Conservation (phyloP, 2,888 invertebrate species). For the Volucella inflata region DNA sequence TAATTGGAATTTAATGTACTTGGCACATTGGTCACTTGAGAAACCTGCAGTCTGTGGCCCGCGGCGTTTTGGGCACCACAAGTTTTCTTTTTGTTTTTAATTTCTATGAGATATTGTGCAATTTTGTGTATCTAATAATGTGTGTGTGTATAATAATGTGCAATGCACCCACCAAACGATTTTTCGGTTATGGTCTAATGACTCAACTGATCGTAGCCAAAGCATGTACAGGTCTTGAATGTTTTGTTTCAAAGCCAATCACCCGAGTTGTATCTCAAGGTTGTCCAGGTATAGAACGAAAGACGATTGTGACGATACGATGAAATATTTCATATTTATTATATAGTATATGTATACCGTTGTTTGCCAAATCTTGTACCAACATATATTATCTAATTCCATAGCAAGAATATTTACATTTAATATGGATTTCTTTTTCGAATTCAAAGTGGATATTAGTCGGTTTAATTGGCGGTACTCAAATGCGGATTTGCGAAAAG, state of each 20-base stretch:
- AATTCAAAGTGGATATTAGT: conserved; percentile 48
- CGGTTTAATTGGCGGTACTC: conserved; percentile 52
- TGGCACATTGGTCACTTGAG: conserved; percentile 46
- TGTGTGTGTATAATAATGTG: conserved; percentile 11
- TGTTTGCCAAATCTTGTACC: too few relatives aligned
- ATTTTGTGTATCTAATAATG: conserved; percentile 25
- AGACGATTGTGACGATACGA: conserved; percentile 33
- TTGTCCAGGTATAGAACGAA: conserved; percentile 50
- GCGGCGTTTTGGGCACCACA: conserved; percentile 32
- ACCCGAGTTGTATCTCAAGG: conserved; percentile 57
- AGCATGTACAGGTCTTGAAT: conserved; percentile 14
- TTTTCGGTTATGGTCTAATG: conserved; percentile 69
- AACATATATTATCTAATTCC: not conserved
- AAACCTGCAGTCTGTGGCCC: conserved; percentile 41
- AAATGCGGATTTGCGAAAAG: conserved; percentile 3
- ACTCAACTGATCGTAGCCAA: conserved; percentile 59
- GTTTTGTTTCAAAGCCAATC: conserved; percentile 33
- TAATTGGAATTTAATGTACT: conserved; percentile 58
- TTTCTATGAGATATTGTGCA: conserved; percentile 11
- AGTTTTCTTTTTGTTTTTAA: conserved; percentile 2
- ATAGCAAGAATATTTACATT: conserved; percentile 53
- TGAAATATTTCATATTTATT: conserved; percentile 26
- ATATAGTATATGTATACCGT: too few relatives aligned
- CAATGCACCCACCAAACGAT: conserved; percentile 64
- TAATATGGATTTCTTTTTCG: conserved; percentile 56